Percentiles rank a stretch among this genome's conserved stretches.
Conservation (phyloP, 1,140 invertebrate species). For the Bacillus rossius region DNA sequence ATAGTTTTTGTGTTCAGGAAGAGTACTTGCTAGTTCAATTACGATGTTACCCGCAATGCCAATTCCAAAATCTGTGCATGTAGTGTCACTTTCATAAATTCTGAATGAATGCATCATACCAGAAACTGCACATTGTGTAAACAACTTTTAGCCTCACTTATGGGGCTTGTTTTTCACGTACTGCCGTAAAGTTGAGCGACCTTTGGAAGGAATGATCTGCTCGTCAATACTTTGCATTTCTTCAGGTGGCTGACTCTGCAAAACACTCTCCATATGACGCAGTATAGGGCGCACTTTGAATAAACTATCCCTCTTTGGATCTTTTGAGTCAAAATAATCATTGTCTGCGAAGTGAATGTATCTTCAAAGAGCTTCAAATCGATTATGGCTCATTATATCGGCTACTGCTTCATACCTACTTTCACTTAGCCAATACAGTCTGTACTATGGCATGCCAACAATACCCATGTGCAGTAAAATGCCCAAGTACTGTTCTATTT, state of each 20-base stretch:
- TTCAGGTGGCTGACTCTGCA: conserved; percentile 28
- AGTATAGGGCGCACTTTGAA: conserved; percentile 17
- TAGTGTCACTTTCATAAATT: conserved; percentile 17
- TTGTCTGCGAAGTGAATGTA: conserved; percentile 19
- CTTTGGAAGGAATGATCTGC: conserved; percentile 35
- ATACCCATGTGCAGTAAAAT: too few species aligned
- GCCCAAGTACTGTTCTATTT: too few species aligned
- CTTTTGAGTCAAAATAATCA: background rate
- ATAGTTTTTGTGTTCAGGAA: background rate
- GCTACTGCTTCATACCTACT: conserved; percentile 9
- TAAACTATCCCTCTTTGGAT: conserved; percentile 9
- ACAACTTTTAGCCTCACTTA: too few species aligned
- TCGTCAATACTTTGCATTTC: conserved; percentile 35
- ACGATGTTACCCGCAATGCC: conserved; percentile 7
- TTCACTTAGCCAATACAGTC: background rate
- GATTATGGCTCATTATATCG: conserved; percentile 10
- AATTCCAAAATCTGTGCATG: background rate
- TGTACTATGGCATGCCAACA: background rate
- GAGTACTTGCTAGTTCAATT: background rate
- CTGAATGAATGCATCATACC: conserved; percentile 26
- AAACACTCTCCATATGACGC: conserved; percentile 19
- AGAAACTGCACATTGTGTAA: conserved; percentile 11
- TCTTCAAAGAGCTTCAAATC: conserved; percentile 10
- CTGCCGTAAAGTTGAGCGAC: conserved; percentile 23
- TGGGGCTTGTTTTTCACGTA: conserved; percentile 32